Percentiles rank a stretch among this genome's conserved stretches.
Conservation (phyloP, 2,888 invertebrate species). For the Acanthosepion pharaonis region DNA sequence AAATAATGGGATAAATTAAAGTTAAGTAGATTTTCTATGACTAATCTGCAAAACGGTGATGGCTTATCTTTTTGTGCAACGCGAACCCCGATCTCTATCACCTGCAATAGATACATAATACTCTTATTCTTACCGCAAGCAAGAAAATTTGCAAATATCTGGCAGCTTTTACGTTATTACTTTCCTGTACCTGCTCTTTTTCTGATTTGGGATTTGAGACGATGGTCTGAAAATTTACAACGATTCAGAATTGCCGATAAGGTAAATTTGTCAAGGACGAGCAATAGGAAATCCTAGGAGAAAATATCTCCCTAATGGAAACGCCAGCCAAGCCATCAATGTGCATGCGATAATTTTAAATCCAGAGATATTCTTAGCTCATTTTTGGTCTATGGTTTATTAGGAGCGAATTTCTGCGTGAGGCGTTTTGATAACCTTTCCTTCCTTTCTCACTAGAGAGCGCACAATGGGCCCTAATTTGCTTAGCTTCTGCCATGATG, state of each 20-base stretch:
- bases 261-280: neutral
- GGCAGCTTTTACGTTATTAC: too few relatives aligned
- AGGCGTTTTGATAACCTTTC: neutral
- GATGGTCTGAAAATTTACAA: neutral
- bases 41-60: too few relatives aligned
- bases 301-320: neutral
- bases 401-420: neutral
- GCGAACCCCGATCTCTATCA: too few relatives aligned
- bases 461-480: constrained; percentile 25
- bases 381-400: neutral
- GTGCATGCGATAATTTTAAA: neutral
- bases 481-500: neutral
- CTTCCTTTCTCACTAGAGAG: constrained; percentile 33
- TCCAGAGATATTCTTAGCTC: neutral
- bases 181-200: too few relatives aligned
- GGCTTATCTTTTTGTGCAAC: too few relatives aligned
- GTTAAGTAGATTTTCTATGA: too few relatives aligned
- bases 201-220: neutral
- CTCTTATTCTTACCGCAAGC: too few relatives aligned
- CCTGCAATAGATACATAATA: too few relatives aligned
- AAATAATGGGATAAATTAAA: too few relatives aligned
- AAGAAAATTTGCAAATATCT: too few relatives aligned
- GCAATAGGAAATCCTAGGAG: neutral
- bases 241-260: neutral
- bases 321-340: neutral